Evolutionary conservation across 2,888 invertebrate species (phyloP), one percentile per base, ranked within the genome.

Genomic region (Andrena bucephala): DNA sequence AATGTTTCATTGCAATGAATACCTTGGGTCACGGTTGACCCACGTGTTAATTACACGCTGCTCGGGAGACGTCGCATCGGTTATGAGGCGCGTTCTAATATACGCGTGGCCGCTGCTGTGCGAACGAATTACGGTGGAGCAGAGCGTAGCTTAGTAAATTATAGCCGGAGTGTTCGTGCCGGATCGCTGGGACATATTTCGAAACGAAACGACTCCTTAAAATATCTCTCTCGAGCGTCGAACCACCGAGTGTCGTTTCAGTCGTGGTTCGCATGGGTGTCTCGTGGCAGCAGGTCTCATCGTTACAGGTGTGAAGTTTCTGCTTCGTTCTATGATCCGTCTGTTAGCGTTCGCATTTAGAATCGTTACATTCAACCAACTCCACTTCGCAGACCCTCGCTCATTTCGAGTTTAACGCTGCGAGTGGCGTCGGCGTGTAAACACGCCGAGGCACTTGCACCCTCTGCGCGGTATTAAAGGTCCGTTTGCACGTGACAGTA

Each of bases 331-430:
- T 57, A 74, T 65, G 69, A 72, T 70, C 36, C 63, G 75, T 54
- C 70, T 82, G 79, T 90, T 89, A 86, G 89, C 87, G 84, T 83
- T 85, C 83, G 81, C 84, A 82, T 82, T 88, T 89, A 84, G 86
- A 84, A 50, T 57, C 54, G 68, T 79, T 72, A 27, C 68, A 52
- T 8, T 57, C 33, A 10, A 52, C 42, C 13, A 42, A 3, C 42
- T 42, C 42, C 42, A 29, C 24, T 63, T 57, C 48, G 57, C 31
- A 24, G 29, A 31, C 13, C 57, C 29, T 29, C 16, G 4, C 4
- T 16, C 42, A 1, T 42, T 42, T 42, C 5, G 16, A 42, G 42
- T 16, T 16, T 42, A 4, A 16, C 16, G 42, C 42, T 4, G 16
- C 0, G 42, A 42, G 42, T 42, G 42, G 42, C 42, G 42, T 1